phyloP scores from a whole-genome alignment of 2,797 vertebrate species.

The Coracias cyanogaster region DNA sequence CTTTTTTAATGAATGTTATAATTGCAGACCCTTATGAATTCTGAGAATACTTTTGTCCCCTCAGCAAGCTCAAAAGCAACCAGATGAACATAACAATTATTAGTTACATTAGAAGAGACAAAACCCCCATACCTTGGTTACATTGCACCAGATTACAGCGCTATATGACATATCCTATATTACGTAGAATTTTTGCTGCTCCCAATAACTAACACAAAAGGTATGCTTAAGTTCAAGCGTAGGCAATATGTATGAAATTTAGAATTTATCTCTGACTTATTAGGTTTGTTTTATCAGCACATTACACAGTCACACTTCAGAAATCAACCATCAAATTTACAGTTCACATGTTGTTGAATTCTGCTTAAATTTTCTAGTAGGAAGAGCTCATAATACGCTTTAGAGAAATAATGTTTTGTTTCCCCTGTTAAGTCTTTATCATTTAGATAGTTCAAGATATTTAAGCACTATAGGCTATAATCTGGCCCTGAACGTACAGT shows the following conservation, averaged over 20 bases:
- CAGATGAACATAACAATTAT: background rate
- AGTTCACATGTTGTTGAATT: background rate
- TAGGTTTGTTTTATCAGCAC: slow-evolving; percentile 42
- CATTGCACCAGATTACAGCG: background rate
- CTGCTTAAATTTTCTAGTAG: background rate
- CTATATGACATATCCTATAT: background rate
- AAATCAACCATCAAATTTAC: slow-evolving; percentile 39
- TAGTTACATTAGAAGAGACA: background rate
- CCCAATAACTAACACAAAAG: background rate
- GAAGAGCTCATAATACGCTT: background rate
- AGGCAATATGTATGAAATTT: slow-evolving; percentile 11
- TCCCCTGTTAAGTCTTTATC: background rate
- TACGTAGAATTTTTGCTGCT: background rate
- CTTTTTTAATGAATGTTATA: slow-evolving; percentile 72
- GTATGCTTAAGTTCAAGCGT: background rate
- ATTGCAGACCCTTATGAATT: slow-evolving; percentile 60
- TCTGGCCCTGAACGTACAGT: background rate
- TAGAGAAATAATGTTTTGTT: background rate
- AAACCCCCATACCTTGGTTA: background rate
- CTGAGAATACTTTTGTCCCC: slow-evolving; percentile 48
- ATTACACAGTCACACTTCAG: slow-evolving; percentile 34
- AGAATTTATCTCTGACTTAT: slow-evolving; percentile 43
- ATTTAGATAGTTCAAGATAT: background rate
- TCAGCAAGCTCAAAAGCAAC: slow-evolving; percentile 66
- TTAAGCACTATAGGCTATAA: background rate